Evolutionary conservation across 2,888 invertebrate species (phyloP), one percentile per base, ranked within the genome.

Genomic region (Cheilosia pagana): DNA sequence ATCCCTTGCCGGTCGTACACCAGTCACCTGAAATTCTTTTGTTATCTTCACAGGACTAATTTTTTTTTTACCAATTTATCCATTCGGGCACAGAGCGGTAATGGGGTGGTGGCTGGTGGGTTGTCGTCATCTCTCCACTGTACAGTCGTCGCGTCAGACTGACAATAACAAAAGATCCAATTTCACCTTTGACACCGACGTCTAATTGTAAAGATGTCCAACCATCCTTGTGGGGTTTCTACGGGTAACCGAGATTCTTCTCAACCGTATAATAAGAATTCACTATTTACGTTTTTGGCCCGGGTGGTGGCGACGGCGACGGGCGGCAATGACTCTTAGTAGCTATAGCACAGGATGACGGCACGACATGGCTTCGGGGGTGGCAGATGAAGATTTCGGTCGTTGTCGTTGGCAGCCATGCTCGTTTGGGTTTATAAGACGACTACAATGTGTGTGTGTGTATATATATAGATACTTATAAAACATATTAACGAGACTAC

Each of bases 231-330:
- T 72, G 79, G 79, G 71, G 85, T 85, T 75, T 85, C 85, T 85
- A 85, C 60, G 85, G 85, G 85, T 85, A 85, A 85, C 85, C 85
- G 85, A 85, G 85, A 85, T 76, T 85, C 85, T 81, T 81, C 85
- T 85, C 85, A 85, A 85, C 79, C 85, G 85, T 85, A 85, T 81
- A 85, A 85, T 85, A 85, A 85, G 85, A 85, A 85, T 85, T 85
- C 81, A 85, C 75, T 85, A 85, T 85, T 85, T 85, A 85, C 75
- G 70, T 75, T 85, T 85, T 71, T 70, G 68, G 79, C 68, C 75
- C 79, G 48, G 65, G 43, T 48, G 68, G 63, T 48, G 67, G 21
- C 50, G 74, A 45, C 53, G 19, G 28, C 45, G 31, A n/a, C 74
- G 57, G 52, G 74, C 67, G 78, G 74, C 77, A 82, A 72, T 82